Percentiles rank a stretch among this genome's conserved stretches.
These are phyloP conservation scores for Illadopsis cleaveri DNA, from an alignment of 2,113 vertebrate genomes.

Conservation along the genomic window DNA sequence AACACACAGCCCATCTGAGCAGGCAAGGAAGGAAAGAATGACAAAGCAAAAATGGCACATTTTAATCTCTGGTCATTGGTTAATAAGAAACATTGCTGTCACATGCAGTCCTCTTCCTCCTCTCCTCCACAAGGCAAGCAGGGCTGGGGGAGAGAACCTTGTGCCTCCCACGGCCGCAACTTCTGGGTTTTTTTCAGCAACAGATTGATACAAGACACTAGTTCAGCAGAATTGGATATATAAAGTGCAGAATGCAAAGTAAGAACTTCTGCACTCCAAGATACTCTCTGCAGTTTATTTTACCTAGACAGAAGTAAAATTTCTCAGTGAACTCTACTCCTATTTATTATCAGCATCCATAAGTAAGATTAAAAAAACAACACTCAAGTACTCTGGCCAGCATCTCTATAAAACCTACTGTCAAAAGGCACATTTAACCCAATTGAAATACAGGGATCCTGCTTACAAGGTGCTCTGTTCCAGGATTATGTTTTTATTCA, in stretches of 20 bases:
- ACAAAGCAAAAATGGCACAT: neutral
- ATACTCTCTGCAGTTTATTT: neutral
- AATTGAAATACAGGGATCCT: neutral
- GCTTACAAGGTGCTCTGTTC: neutral
- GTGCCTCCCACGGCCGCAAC: rapidly evolving
- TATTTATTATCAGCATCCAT: neutral
- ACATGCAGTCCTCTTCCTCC: neutral
- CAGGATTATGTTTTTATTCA: neutral
- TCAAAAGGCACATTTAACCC: neutral
- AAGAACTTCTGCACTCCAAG: neutral
- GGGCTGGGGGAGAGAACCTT: neutral
- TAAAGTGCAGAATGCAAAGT: neutral
- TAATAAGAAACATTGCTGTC: neutral
- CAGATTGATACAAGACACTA: neutral
- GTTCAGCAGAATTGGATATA: neutral
- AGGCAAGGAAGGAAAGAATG: neutral
- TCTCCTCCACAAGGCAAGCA: neutral
- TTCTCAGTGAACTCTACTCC: neutral
- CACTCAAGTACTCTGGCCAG: neutral
- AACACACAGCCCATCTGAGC: neutral
- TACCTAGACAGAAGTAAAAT: neutral
- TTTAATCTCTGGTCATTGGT: neutral
- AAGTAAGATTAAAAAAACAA: neutral
- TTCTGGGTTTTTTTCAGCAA: neutral
- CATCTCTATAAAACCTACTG: neutral